Evolutionary conservation across 1,140 invertebrate genomes (phyloP).

Genomic region (Condylostylus longicornis): DNA sequence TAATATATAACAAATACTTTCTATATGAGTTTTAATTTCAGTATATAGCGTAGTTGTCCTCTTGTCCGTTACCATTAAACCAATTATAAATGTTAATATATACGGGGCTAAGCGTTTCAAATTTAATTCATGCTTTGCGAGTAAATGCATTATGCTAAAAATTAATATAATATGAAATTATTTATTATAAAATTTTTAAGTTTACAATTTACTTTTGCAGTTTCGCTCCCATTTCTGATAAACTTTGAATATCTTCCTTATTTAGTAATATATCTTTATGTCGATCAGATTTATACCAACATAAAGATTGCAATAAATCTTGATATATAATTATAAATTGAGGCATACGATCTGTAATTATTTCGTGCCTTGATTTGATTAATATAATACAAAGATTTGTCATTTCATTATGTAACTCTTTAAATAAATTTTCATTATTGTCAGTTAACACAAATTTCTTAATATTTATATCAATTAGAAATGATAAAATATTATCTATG

Average conservation of each 20-base stretch:
- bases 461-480: constrained; percentile 22
- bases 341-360: constrained; percentile 23
- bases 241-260: constrained; percentile 17
- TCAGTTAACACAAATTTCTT: constrained; percentile 14
- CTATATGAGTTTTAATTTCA: constrained; percentile 27
- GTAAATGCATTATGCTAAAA: constrained; percentile 16
- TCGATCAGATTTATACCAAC: constrained; percentile 24
- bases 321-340: constrained; percentile 21
- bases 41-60: constrained; percentile 24
- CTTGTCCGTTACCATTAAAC: constrained; percentile 24
- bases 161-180: neutral
- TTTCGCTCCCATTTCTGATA: constrained; percentile 22
- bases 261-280: constrained; percentile 17
- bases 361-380: constrained; percentile 16
- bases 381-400: constrained; percentile 15
- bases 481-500: constrained; percentile 19
- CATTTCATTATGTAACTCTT: constrained; percentile 12
- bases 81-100: constrained; percentile 24
- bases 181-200: neutral
- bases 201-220: constrained; percentile 10
- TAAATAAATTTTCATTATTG: constrained; percentile 14
- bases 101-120: constrained; percentile 28
- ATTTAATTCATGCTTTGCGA: constrained; percentile 15
- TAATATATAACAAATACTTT: constrained; percentile 24
- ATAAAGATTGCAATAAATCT: constrained; percentile 23